phyloP scores from a whole-genome alignment of 2,888 invertebrate species.

The Drosophila subsilvestris region DNA sequence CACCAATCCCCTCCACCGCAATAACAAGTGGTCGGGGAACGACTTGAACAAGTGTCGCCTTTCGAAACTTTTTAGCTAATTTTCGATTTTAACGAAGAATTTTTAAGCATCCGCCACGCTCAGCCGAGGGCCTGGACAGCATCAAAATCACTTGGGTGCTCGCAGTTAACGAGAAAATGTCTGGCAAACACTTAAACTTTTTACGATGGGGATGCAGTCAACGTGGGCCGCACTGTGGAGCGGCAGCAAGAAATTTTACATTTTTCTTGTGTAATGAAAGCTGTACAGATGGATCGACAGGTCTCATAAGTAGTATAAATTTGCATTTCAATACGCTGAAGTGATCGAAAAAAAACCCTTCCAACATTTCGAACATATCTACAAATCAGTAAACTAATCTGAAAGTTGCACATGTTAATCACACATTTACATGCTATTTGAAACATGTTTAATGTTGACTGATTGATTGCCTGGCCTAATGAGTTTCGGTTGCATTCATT shows the following conservation, averaged over 20 bases:
- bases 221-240: conserved; percentile 35
- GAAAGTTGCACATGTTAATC: conserved; percentile 22
- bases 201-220: conserved; percentile 66
- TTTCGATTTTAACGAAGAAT: conserved; percentile 74
- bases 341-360: no score
- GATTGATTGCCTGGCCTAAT: conserved; percentile 34
- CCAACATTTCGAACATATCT: background rate
- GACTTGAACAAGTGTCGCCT: conserved; percentile 71
- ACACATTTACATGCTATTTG: conserved; percentile 4
- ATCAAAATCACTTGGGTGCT: conserved; percentile 73
- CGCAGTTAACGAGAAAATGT: conserved; percentile 74
- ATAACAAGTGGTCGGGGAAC: conserved; percentile 45
- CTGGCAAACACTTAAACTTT: conserved; percentile 78
- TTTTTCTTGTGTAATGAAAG: background rate
- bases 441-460: conserved; percentile 15
- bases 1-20: conserved; percentile 25
- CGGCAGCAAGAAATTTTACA: background rate
- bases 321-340: no score
- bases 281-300: no score
- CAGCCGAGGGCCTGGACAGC: conserved; percentile 50
- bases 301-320: no score
- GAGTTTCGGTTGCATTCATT: conserved; percentile 32
- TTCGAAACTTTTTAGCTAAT: conserved; percentile 69
- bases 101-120: conserved; percentile 49
- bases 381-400: conserved; percentile 1